A percentile compares a stretch with the other conserved stretches of the same genome.
These are phyloP conservation scores for Yponomeuta evonymella DNA, from an alignment of 2,888 invertebrate genomes.

Conservation along the genomic window DNA sequence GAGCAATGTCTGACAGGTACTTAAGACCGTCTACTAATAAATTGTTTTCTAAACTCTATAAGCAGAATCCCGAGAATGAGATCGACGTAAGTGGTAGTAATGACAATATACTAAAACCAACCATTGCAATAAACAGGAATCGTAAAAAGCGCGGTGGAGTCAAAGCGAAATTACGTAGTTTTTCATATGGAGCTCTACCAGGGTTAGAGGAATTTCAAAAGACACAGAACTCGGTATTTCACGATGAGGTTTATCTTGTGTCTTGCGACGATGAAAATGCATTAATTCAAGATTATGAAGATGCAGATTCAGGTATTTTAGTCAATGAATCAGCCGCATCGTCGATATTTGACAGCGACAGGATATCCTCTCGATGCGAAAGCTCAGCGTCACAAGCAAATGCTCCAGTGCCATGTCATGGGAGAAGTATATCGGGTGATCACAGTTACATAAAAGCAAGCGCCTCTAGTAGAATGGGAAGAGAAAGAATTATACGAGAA, in stretches of 20 bases:
- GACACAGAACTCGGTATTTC: slow-evolving; percentile 77
- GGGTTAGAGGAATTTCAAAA: slow-evolving; percentile 82
- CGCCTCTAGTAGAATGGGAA: slow-evolving; percentile 58
- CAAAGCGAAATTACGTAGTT: slow-evolving; percentile 79
- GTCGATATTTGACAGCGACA: slow-evolving; percentile 77
- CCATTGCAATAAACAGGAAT: slow-evolving; percentile 47
- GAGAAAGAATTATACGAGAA: slow-evolving; percentile 47
- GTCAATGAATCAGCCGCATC: slow-evolving; percentile 84
- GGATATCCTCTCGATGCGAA: slow-evolving; percentile 70
- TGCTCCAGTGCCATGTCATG: slow-evolving; percentile 55
- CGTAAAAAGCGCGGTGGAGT: slow-evolving; percentile 61
- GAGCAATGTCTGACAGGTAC: slow-evolving; percentile 84
- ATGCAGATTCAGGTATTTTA: slow-evolving; percentile 85
- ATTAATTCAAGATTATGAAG: slow-evolving; percentile 78
- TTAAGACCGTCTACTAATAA: slow-evolving; percentile 81
- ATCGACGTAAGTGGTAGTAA: slow-evolving; percentile 40
- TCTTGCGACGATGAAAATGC: slow-evolving; percentile 73
- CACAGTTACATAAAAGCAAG: slow-evolving; percentile 58
- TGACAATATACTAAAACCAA: slow-evolving; percentile 49
- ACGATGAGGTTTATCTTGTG: slow-evolving; percentile 73
- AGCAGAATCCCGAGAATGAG: slow-evolving; percentile 58
- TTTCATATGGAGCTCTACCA: slow-evolving; percentile 84
- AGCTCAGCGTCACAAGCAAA: slow-evolving; percentile 69
- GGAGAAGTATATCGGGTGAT: slow-evolving; percentile 68
- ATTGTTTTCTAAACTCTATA: slow-evolving; percentile 81